Base-by-base conservation (phyloP, 2,888 invertebrate species). In the Gortyna flavago region DNA sequence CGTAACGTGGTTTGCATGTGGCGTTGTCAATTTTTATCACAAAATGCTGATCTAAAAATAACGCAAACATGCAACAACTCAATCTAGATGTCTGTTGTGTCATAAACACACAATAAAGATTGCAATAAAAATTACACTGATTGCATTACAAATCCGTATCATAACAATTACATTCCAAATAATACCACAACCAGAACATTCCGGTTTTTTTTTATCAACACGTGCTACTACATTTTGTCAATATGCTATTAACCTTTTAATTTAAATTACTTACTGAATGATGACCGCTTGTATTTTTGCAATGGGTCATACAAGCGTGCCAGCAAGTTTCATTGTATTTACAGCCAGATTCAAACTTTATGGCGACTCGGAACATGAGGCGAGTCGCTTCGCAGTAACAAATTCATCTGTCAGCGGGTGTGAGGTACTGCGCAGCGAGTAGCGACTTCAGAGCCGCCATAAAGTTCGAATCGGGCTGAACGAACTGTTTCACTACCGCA, bases 171-270 rank as follows among this genome's bases (percentile, higher is more conserved):
- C 48, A 51, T 57, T 35, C 13, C n/a, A 69, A 61, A 72, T 61
- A 21, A 21, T n/a, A 67, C 32, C 3, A 41, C 2, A 71, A 67
- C 70, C 41, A 32, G 70, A 74, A 38, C 0, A 59, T 54, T 68
- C 70, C 62, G 32, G 70, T 70, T 80, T 57, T 16, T 54, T 80
- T 71, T 59, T 65, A 80, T 80, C 67, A 74, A 64, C 80, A 71
- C 51, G 80, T 64, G 85, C 35, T 32, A 21, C 35, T 32, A 21
- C 6, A 41, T 71, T 48, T 80, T 74, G 74, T 67, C 80, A 73
- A 68, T 18, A 35, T 51, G 38, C 11, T 57, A 54, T 70, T 83
- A 54, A 79, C 29, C 51, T 83, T 72, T 72, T 41, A 35, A 78
- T 78, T 59, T 35, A 35, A 25, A 72, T 72, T 3, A 54, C 0